A percentile compares a stretch with the other conserved stretches of the same genome.
phyloP scores from a whole-genome alignment of 1,140 invertebrate species.

The Ceratina japonica region DNA sequence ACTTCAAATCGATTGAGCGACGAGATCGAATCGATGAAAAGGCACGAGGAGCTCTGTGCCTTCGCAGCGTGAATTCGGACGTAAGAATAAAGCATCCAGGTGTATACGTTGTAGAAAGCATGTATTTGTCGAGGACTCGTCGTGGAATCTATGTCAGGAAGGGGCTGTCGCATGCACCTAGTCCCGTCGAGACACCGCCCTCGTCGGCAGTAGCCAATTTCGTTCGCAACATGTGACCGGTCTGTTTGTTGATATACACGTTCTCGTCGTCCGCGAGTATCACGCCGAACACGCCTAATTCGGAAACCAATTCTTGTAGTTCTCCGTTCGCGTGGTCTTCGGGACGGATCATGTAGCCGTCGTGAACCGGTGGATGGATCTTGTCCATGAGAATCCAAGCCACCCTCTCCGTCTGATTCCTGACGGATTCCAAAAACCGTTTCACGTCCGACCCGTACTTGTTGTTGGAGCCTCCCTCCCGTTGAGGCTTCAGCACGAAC shows the following conservation, averaged over 20 bases:
- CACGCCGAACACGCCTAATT: constrained; percentile 96
- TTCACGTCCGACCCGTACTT: constrained; percentile 92
- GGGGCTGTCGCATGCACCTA: constrained; percentile 92
- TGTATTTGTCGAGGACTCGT: no score
- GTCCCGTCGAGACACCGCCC: constrained; percentile 94
- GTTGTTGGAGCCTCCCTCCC: constrained; percentile 98
- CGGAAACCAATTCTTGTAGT: constrained; percentile 82
- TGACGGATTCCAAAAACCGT: constrained; percentile 83
- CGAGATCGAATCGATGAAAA: no score
- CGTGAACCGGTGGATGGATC: constrained; percentile 87
- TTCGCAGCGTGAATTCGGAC: no score
- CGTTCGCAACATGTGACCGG: constrained; percentile 96
- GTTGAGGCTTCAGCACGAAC: constrained; percentile 96
- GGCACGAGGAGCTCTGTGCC: no score
- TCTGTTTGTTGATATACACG: constrained; percentile 87
- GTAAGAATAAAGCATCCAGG: no score
- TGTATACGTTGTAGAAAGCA: no score
- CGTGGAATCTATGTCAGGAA: constrained; percentile 66
- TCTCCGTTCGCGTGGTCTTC: constrained; percentile 69
- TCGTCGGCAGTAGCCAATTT: constrained; percentile 91
- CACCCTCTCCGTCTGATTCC: constrained; percentile 84
- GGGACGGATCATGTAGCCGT: constrained; percentile 90
- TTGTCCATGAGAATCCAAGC: constrained; percentile 98
- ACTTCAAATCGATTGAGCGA: no score
- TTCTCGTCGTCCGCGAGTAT: constrained; percentile 88